A percentile compares a stretch with the other conserved stretches of the same genome.
These are phyloP conservation scores for Cinara cedri DNA, from an alignment of 2,888 invertebrate species.

Conservation along the genomic window DNA sequence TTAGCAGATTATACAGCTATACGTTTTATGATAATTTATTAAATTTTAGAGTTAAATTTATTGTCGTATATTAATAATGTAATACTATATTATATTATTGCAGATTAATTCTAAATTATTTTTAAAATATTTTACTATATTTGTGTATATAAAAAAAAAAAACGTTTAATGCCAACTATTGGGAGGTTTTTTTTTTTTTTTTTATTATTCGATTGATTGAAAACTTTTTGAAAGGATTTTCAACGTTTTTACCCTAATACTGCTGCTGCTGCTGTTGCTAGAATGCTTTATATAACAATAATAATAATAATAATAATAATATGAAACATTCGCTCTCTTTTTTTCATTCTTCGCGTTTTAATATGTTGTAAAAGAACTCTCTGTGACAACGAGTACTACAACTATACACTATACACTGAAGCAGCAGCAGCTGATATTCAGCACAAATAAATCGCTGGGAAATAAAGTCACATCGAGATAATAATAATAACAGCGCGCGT, in stretches of 20 bases:
- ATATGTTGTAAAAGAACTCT: slow-evolving; percentile 22
- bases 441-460: slow-evolving; percentile 1
- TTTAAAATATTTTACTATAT: too few species aligned
- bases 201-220: not conserved
- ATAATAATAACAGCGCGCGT: not conserved
- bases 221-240: slow-evolving; percentile 18
- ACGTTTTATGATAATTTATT: too few species aligned
- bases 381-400: not conserved
- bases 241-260: not conserved
- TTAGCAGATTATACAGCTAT: too few species aligned
- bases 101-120: too few species aligned
- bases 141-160: too few species aligned
- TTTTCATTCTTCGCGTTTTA: slow-evolving; percentile 25
- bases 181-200: too few species aligned
- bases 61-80: too few species aligned
- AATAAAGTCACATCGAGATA: not conserved
- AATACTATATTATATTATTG: too few species aligned
- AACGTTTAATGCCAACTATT: not conserved
- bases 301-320: too few species aligned
- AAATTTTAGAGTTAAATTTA: too few species aligned
- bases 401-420: not conserved
- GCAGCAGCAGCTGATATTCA: not conserved
- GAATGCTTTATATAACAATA: not conserved
- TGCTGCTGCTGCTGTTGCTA: too few species aligned
- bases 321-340: not conserved